phyloP scores from a whole-genome alignment of 2,113 vertebrate species.

The Melanerpes formicivorus region DNA sequence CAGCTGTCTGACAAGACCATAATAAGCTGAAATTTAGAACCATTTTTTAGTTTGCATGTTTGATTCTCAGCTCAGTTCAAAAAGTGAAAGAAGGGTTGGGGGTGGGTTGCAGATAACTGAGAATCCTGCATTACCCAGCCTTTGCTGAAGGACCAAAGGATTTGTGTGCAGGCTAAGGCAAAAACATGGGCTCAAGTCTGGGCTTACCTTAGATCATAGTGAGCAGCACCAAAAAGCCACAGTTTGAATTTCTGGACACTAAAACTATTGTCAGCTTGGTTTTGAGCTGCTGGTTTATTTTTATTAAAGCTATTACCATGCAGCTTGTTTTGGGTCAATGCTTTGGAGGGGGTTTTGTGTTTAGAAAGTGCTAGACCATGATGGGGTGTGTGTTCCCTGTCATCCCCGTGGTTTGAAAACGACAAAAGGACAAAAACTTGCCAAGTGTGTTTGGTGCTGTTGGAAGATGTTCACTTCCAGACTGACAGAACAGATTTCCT shows the following conservation, averaged over 20 bases:
- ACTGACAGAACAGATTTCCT: not conserved
- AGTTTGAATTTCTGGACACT: not conserved
- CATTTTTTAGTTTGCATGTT: not conserved
- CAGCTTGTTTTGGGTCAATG: not conserved
- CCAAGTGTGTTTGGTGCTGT: not conserved
- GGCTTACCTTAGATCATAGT: not conserved
- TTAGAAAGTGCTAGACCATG: not conserved
- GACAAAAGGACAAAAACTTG: not conserved
- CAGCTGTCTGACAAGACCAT: not conserved
- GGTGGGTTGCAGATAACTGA: not conserved
- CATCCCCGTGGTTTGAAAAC: not conserved
- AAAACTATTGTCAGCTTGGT: constrained; percentile 23
- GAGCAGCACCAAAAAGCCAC: not conserved
- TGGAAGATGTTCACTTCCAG: not conserved
- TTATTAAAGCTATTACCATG: not conserved
- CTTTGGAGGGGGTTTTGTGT: not conserved
- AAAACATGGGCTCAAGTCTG: not conserved
- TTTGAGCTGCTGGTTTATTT: not conserved
- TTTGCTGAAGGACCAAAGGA: not conserved
- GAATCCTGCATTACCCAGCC: not conserved
- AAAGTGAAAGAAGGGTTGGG: not conserved
- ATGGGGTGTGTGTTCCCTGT: not conserved
- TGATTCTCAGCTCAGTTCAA: not conserved
- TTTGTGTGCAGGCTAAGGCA: not conserved
- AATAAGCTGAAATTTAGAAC: not conserved